These are phyloP conservation scores for Dynastes maya DNA, from an alignment of 2,888 invertebrate genomes.

Conservation along the genomic window DNA sequence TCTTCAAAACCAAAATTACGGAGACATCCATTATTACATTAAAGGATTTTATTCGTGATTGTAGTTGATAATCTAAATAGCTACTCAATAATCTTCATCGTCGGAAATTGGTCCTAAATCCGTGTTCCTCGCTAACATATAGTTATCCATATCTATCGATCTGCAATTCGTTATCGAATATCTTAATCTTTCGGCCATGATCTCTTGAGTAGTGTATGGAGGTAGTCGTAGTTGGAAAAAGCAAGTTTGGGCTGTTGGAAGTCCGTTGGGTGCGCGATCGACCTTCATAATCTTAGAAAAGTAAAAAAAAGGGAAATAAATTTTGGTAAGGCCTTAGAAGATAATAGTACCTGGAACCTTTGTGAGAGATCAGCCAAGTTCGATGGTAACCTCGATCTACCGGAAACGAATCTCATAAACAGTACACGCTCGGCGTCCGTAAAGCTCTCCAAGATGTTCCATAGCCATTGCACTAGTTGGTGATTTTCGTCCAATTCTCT, in stretches of 20 bases:
- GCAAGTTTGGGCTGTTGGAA: constrained; percentile 78
- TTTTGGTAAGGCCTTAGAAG: neutral
- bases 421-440: constrained; percentile 77
- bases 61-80: neutral
- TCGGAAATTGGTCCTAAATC: constrained; percentile 71
- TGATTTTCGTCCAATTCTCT: constrained; percentile 77
- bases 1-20: too few species aligned
- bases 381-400: constrained; percentile 76
- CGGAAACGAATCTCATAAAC: constrained; percentile 79
- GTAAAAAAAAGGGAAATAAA: constrained; percentile 3
- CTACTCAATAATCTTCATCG: constrained; percentile 67
- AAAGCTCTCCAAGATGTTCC: constrained; percentile 77
- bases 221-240: constrained; percentile 78
- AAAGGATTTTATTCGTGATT: neutral
- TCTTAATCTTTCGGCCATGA: constrained; percentile 76
- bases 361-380: constrained; percentile 79
- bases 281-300: constrained; percentile 73
- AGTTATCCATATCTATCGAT: constrained; percentile 81
- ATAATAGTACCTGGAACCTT: constrained; percentile 73
- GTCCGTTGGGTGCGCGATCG: constrained; percentile 74
- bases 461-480: constrained; percentile 77
- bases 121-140: constrained; percentile 77
- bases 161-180: constrained; percentile 80
- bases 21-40: too few species aligned
- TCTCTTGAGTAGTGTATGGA: constrained; percentile 74